phyloP scores from a whole-genome alignment of 2,797 vertebrate genomes.

The Channa striata region DNA sequence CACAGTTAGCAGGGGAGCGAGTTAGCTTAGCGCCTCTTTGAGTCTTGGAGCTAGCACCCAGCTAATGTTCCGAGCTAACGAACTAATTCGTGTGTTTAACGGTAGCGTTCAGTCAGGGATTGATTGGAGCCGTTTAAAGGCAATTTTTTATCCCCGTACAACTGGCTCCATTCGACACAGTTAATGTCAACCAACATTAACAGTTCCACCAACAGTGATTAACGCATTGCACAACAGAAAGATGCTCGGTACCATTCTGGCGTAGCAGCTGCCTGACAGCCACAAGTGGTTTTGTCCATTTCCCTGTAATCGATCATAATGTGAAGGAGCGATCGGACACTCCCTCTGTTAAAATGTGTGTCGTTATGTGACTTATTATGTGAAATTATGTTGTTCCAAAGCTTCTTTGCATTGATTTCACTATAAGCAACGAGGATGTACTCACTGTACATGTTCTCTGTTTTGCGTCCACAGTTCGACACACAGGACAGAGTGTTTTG shows the following conservation, averaged over 20 bases:
- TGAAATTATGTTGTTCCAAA: too few species aligned
- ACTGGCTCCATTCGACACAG: background rate
- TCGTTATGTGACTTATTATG: background rate
- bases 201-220: constrained; percentile 1
- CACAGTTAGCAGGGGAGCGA: constrained; percentile 29
- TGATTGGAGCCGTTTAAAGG: constrained; percentile 17
- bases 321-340: background rate
- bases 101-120: constrained; percentile 17
- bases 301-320: constrained; percentile 8
- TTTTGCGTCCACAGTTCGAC: constrained; percentile 63
- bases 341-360: constrained; percentile 2
- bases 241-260: constrained; percentile 1
- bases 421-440: background rate
- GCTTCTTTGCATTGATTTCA: background rate
- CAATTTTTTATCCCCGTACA: constrained; percentile 2
- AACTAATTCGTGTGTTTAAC: constrained; percentile 35
- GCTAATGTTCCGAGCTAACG: constrained; percentile 6
- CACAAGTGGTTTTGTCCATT: constrained; percentile 78
- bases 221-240: background rate
- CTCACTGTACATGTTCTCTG: background rate
- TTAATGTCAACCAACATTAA: too few species aligned
- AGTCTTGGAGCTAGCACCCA: constrained; percentile 24
- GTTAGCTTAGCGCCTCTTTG: constrained; percentile 60
- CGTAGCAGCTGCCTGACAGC: constrained; percentile 49
- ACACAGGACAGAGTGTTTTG: constrained; percentile 24